Conservation (phyloP, 1,140 invertebrate genomes). For the Drosophila repletoides region DNA sequence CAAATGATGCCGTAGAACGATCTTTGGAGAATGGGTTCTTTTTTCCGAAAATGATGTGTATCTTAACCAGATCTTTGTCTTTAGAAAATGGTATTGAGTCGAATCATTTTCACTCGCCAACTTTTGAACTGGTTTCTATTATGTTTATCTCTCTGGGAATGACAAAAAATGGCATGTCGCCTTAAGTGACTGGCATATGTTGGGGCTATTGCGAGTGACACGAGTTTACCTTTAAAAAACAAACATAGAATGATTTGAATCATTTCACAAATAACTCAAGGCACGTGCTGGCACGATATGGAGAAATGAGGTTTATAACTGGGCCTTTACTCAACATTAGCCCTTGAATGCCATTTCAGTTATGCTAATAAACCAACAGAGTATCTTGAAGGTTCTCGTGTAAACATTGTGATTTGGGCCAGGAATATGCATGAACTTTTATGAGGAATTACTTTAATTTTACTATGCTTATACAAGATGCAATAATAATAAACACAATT, state of each 20-base stretch:
- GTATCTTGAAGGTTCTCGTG: too few species aligned
- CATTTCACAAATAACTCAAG: background rate
- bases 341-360: background rate
- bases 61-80: too few species aligned
- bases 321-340: background rate
- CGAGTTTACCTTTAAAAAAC: constrained; percentile 24
- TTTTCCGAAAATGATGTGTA: too few species aligned
- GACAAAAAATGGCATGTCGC: constrained; percentile 58
- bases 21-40: too few species aligned
- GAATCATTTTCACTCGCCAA: too few species aligned
- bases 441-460: too few species aligned
- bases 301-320: background rate
- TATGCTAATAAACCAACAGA: too few species aligned
- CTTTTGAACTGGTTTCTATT: constrained; percentile 10
- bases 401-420: too few species aligned
- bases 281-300: constrained; percentile 14
- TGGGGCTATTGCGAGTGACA: constrained; percentile 30
- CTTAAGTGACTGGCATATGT: constrained; percentile 49
- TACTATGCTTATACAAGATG: too few species aligned
- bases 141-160: background rate
- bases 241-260: background rate
- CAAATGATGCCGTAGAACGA: too few species aligned
- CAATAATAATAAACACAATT: background rate
- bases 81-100: too few species aligned
- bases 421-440: too few species aligned